Conservation (phyloP, 2,797 vertebrate genomes). For the Perodicticus potto region DNA sequence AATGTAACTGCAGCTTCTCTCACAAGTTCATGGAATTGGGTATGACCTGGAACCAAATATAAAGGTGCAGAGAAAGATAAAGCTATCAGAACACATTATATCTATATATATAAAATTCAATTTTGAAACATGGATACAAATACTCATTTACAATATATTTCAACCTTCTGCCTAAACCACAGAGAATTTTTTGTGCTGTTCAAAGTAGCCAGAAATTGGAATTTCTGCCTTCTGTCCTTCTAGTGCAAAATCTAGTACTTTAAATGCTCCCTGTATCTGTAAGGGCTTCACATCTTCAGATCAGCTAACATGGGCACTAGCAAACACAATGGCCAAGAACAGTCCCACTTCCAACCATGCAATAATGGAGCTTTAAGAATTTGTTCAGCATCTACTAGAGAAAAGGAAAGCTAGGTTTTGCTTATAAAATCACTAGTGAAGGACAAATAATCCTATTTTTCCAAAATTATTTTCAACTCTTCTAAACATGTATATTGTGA, state of each 20-base stretch:
- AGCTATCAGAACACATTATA: conserved; percentile 54
- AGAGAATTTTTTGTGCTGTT: conserved; percentile 66
- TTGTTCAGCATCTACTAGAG: conserved; percentile 47
- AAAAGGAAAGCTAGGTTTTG: conserved; percentile 56
- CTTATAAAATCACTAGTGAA: conserved; percentile 72
- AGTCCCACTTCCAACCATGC: conserved; percentile 27
- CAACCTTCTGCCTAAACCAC: conserved; percentile 64
- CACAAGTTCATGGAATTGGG: conserved; percentile 67
- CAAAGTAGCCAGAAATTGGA: conserved; percentile 63
- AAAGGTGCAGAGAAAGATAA: conserved; percentile 56
- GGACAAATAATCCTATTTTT: conserved; percentile 58
- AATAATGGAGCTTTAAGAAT: conserved; percentile 59
- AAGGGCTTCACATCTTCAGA: conserved; percentile 75
- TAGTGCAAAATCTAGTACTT: conserved; percentile 77
- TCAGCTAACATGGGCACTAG: neutral
- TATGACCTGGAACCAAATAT: conserved; percentile 67
- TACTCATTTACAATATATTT: conserved; percentile 60
- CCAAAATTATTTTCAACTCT: conserved; percentile 43
- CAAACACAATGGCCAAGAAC: conserved; percentile 22
- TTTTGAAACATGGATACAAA: conserved; percentile 65
- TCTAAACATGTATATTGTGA: conserved; percentile 60
- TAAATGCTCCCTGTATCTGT: conserved; percentile 39
- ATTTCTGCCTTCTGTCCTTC: neutral
- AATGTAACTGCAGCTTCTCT: conserved; percentile 64
- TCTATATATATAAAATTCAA: conserved; percentile 64